phyloP scores from a whole-genome alignment of 2,888 invertebrate genomes.

The Caenorhabditis wallacei region DNA sequence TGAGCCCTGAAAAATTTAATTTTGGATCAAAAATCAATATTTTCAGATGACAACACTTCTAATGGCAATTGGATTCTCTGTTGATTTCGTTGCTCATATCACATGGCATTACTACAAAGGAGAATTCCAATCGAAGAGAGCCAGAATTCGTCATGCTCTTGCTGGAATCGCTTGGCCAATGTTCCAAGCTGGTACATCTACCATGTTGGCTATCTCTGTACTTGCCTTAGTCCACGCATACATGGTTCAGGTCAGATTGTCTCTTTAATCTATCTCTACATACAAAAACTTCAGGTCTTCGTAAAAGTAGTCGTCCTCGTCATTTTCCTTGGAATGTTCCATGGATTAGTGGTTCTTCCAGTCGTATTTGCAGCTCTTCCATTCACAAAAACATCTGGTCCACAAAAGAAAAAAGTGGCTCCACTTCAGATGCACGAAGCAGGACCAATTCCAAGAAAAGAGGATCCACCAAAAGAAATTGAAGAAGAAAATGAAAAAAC shows the following conservation, averaged over 20 bases:
- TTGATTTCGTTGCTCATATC: conserved; percentile 82
- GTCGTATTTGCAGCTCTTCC: conserved; percentile 80
- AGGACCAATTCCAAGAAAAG: conserved; percentile 57
- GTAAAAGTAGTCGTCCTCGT: conserved; percentile 81
- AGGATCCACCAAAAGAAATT: conserved; percentile 17
- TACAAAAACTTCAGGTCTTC: conserved; percentile 61
- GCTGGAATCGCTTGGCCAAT: conserved; percentile 83
- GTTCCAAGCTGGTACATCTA: conserved; percentile 82
- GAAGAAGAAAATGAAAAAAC: conserved; percentile 14
- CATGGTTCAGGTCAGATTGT: conserved; percentile 78
- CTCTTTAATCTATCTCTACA: neutral
- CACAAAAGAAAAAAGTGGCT: conserved; percentile 55
- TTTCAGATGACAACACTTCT: conserved; percentile 75
- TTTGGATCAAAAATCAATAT: neutral
- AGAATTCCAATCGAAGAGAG: conserved; percentile 76
- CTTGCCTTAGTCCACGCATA: conserved; percentile 81
- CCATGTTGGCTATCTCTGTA: conserved; percentile 77
- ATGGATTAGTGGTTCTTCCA: conserved; percentile 81
- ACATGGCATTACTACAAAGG: conserved; percentile 83
- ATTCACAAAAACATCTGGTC: conserved; percentile 73
- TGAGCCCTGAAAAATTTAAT: neutral
- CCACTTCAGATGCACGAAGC: conserved; percentile 50
- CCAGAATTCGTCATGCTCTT: conserved; percentile 80
- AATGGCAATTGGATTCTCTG: conserved; percentile 83
- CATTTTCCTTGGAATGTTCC: conserved; percentile 80